Evolutionary conservation across 2,113 vertebrate species (phyloP).

Genomic region (pig (Sus scrofa)): DNA sequence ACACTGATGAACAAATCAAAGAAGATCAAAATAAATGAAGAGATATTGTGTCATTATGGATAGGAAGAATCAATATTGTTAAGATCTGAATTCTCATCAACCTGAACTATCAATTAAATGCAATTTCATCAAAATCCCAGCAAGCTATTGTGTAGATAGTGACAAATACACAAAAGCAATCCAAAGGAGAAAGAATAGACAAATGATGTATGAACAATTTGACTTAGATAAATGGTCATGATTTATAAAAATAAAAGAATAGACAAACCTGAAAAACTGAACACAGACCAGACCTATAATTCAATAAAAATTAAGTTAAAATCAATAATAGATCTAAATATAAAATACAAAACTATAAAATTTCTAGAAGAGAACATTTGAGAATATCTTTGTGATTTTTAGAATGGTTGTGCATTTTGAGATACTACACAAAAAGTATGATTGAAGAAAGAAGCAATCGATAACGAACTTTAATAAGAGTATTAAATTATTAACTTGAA

Average conservation of each 20-base stretch:
- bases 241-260: background rate
- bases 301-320: background rate
- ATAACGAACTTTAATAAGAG: background rate
- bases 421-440: background rate
- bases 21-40: background rate
- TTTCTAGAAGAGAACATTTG: background rate
- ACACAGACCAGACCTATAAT: background rate
- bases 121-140: background rate
- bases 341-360: background rate
- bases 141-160: background rate
- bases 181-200: background rate
- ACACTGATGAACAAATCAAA: background rate
- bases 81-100: background rate
- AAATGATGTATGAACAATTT: background rate
- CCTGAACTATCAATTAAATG: background rate
- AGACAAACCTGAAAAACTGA: background rate
- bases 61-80: background rate
- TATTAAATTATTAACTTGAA: background rate
- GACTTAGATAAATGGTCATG: background rate
- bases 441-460: background rate
- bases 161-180: background rate
- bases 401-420: background rate
- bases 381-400: background rate
- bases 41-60: background rate
- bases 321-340: background rate